Evolutionary conservation across 2,113 vertebrate genomes (phyloP).

Genomic region (Electrona antarctica): DNA sequence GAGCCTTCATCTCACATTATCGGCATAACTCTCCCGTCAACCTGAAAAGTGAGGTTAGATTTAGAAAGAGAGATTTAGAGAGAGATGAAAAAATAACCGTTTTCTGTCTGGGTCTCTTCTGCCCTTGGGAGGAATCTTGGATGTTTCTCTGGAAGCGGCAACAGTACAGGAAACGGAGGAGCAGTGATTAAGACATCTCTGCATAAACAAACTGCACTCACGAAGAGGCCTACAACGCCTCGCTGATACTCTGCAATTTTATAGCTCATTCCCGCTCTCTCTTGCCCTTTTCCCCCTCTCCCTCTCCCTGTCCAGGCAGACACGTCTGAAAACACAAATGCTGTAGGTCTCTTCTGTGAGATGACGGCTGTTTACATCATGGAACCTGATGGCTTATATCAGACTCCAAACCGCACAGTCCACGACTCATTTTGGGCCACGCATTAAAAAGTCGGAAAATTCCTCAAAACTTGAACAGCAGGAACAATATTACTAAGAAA

Average conservation of each 20-base stretch:
- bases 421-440: no score
- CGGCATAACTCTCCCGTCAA: conserved; percentile 22
- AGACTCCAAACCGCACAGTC: background rate
- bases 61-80: background rate
- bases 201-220: conserved; percentile 60
- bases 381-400: background rate
- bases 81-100: background rate
- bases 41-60: conserved; percentile 44
- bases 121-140: conserved; percentile 66
- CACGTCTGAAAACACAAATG: background rate
- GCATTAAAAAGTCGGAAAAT: background rate
- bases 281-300: background rate
- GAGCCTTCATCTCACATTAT: conserved; percentile 26
- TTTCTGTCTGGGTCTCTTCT: conserved; percentile 51
- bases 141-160: conserved; percentile 34
- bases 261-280: background rate
- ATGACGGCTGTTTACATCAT: background rate
- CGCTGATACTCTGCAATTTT: conserved; percentile 18
- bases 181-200: conserved; percentile 63
- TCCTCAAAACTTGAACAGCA: no score
- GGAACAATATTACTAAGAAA: no score
- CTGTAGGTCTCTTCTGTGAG: conserved; percentile 1
- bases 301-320: background rate
- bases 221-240: conserved; percentile 31
- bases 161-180: conserved; percentile 47